These are phyloP conservation scores for Coelopa frigida DNA, from an alignment of 1,140 invertebrate species.

Conservation along the genomic window DNA sequence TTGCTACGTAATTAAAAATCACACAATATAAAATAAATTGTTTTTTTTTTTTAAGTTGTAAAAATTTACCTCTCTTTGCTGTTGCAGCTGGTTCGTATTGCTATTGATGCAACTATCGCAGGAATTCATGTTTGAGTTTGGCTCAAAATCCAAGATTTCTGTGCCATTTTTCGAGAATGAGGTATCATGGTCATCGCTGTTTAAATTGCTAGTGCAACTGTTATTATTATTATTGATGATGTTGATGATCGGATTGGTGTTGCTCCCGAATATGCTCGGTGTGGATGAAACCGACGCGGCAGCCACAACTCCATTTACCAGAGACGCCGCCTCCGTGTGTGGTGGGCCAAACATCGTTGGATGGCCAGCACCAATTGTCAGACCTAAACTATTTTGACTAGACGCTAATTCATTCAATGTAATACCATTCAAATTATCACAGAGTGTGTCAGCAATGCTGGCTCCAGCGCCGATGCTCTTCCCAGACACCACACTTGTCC, in stretches of 20 bases:
- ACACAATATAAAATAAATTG: slow-evolving; percentile 1
- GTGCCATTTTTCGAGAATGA: slow-evolving; percentile 56
- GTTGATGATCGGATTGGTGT: slow-evolving; percentile 13
- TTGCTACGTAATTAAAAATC: background rate
- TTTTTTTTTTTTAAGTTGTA: background rate
- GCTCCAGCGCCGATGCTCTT: background rate
- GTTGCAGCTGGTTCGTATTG: slow-evolving; percentile 9
- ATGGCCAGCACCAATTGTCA: slow-evolving; percentile 20
- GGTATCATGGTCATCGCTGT: slow-evolving; percentile 40
- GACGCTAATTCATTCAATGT: slow-evolving; percentile 44
- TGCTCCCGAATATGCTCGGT: slow-evolving; percentile 7
- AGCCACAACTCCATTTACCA: slow-evolving; percentile 40
- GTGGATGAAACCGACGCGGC: slow-evolving; percentile 17
- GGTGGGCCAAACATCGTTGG: slow-evolving; percentile 3
- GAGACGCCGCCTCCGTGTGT: slow-evolving; percentile 11
- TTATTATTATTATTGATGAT: slow-evolving; percentile 12
- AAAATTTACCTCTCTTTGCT: background rate
- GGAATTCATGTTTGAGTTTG: slow-evolving; percentile 16
- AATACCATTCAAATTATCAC: slow-evolving; percentile 46
- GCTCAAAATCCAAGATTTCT: slow-evolving; percentile 48
- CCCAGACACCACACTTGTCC: slow-evolving; percentile 6
- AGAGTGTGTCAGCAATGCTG: slow-evolving; percentile 40
- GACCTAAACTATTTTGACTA: slow-evolving; percentile 44
- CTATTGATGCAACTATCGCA: slow-evolving; percentile 17
- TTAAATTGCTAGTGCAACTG: slow-evolving; percentile 7